These are phyloP conservation scores for Lepidostoma basale DNA, from an alignment of 1,140 invertebrate genomes.

Conservation along the genomic window DNA sequence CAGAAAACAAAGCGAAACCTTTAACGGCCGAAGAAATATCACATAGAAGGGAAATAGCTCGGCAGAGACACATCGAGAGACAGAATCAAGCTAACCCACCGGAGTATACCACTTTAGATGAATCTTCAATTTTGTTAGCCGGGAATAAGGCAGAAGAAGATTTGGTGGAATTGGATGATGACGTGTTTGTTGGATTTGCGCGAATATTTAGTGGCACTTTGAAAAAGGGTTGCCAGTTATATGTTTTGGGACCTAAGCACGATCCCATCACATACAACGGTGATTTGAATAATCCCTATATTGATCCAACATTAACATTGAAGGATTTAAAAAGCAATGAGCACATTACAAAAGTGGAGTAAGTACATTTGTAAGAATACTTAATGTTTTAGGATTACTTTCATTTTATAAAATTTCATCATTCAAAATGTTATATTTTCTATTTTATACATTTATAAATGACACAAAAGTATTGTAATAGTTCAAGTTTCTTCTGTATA, in stretches of 20 bases:
- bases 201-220: constrained; percentile 91
- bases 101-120: constrained; percentile 56
- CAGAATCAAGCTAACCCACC: constrained; percentile 58
- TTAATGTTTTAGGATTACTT: too few relatives aligned
- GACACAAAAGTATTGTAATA: too few relatives aligned
- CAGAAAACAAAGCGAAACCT: constrained; percentile 73
- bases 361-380: too few relatives aligned
- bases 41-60: constrained; percentile 70
- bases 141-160: constrained; percentile 49
- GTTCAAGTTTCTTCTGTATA: too few relatives aligned
- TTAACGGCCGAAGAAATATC: constrained; percentile 80
- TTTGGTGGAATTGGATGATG: constrained; percentile 60
- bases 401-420: too few relatives aligned
- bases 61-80: constrained; percentile 66
- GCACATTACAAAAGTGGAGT: constrained; percentile 58
- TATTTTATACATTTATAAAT: too few relatives aligned
- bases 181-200: constrained; percentile 90
- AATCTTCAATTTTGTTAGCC: constrained; percentile 54
- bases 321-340: constrained; percentile 72
- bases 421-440: too few relatives aligned
- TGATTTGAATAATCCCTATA: constrained; percentile 52
- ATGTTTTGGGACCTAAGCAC: constrained; percentile 90
- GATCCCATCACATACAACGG: constrained; percentile 71
- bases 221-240: constrained; percentile 77
- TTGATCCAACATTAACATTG: constrained; percentile 64